phyloP scores from a whole-genome alignment of 2,113 vertebrate species.

The Shinisaurus crocodilurus region DNA sequence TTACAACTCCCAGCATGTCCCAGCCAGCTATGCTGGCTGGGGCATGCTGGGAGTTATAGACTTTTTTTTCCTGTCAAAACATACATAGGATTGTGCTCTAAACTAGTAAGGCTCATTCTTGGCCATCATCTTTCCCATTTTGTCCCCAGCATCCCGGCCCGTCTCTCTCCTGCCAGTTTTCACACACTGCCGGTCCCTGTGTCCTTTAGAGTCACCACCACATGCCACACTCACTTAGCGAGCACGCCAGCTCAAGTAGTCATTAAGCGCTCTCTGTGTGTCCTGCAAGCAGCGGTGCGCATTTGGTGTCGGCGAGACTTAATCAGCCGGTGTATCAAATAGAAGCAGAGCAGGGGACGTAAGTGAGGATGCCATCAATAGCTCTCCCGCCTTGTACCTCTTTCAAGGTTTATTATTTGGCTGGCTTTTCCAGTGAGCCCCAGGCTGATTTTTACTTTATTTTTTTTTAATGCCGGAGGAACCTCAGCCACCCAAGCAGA shows the following conservation, averaged over 20 bases:
- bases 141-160: slow-evolving; percentile 13
- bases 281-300: slow-evolving; percentile 55
- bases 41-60: no score
- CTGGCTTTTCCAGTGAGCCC: neutral
- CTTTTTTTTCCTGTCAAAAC: no score
- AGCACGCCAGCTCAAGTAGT: slow-evolving; percentile 54
- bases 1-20: no score
- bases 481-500: neutral
- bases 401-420: neutral
- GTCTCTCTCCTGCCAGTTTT: slow-evolving; percentile 55
- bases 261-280: slow-evolving; percentile 54
- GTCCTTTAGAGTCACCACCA: slow-evolving; percentile 48
- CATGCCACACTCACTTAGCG: slow-evolving; percentile 65
- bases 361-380: slow-evolving; percentile 41
- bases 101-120: neutral
- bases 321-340: slow-evolving; percentile 26
- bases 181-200: slow-evolving; percentile 57
- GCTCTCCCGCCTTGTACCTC: slow-evolving; percentile 33
- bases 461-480: neutral
- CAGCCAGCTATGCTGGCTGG: no score
- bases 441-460: neutral
- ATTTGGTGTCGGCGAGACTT: neutral
- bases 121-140: neutral
- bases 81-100: no score
- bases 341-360: neutral